These are phyloP conservation scores for Dendropsophus ebraccatus DNA, from an alignment of 2,113 vertebrate species.

Conservation along the genomic window DNA sequence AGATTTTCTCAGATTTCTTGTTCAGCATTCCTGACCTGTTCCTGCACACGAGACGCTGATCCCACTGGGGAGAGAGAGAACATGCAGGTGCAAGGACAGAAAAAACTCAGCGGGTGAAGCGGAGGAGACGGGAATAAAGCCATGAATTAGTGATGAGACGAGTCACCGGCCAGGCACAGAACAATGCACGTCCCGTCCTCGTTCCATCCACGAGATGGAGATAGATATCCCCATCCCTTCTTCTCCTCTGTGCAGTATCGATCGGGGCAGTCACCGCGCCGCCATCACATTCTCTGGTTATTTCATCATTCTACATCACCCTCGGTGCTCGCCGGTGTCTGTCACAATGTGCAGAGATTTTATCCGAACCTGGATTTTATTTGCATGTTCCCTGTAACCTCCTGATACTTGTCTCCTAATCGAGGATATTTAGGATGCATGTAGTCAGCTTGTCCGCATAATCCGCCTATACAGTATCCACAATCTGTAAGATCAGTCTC, in stretches of 20 bases:
- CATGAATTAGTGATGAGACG: constrained; percentile 5
- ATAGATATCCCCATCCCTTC: too few species aligned
- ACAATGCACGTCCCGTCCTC: not conserved
- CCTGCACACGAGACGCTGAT: not conserved
- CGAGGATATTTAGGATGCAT: not conserved
- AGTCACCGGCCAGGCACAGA: not conserved
- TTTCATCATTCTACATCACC: not conserved
- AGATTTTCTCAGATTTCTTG: not conserved
- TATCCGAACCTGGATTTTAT: not conserved
- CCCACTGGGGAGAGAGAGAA: not conserved
- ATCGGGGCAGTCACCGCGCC: not conserved
- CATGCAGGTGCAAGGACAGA: not conserved
- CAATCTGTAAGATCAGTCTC: too few species aligned
- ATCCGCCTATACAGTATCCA: not conserved
- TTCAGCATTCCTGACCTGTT: not conserved
- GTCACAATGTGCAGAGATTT: not conserved
- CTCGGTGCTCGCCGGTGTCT: not conserved
- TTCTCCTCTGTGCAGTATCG: too few species aligned
- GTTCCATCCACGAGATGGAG: too few species aligned
- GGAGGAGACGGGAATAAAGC: not conserved
- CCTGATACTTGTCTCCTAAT: not conserved
- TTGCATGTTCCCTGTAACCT: not conserved
- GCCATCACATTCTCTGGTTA: not conserved
- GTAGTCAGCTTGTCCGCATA: not conserved
- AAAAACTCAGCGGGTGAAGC: not conserved